A percentile compares a stretch with the other conserved stretches of the same genome.
Conservation (phyloP, 2,797 vertebrate species). For the Takifugu rubripes region DNA sequence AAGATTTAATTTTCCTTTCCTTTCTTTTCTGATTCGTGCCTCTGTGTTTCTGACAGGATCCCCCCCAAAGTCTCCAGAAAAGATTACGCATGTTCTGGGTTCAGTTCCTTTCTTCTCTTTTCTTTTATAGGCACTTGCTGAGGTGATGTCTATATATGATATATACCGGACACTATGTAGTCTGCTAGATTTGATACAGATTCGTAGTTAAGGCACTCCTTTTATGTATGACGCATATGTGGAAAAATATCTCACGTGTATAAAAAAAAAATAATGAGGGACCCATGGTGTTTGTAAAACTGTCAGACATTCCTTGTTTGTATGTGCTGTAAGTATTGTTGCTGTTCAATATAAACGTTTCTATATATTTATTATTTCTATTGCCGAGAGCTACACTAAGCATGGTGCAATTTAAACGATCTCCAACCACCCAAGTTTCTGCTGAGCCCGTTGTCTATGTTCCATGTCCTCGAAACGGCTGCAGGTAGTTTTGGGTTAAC, state of each 20-base stretch:
- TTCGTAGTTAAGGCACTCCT: constrained; percentile 93
- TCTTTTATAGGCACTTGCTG: constrained; percentile 95
- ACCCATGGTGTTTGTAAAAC: constrained; percentile 97
- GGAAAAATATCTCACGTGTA: constrained; percentile 80
- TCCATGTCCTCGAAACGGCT: constrained; percentile 79
- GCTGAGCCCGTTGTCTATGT: constrained; percentile 91
- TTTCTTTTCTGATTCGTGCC: constrained; percentile 93
- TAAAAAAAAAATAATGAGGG: constrained; percentile 77
- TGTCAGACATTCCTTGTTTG: constrained; percentile 98
- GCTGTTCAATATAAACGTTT: constrained; percentile 99
- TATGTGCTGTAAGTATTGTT: constrained; percentile 99
- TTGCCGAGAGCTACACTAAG: constrained; percentile 94
- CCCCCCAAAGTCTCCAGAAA: constrained; percentile 74
- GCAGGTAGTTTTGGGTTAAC: constrained; percentile 79
- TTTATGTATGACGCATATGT: constrained; percentile 91
- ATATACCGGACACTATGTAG: constrained; percentile 99
- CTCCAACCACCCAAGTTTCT: constrained; percentile 87
- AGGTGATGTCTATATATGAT: constrained; percentile 99
- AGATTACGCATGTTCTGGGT: constrained; percentile 87
- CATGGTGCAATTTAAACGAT: constrained; percentile 92
- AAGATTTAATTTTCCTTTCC: constrained; percentile 70
- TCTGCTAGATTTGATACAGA: constrained; percentile 99
- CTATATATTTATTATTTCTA: constrained; percentile 99
- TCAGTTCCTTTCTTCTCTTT: constrained; percentile 39
- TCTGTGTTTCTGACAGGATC: constrained; percentile 89